Base-by-base conservation (phyloP, 1,140 invertebrate genomes). In the Arctopsyche grandis region DNA sequence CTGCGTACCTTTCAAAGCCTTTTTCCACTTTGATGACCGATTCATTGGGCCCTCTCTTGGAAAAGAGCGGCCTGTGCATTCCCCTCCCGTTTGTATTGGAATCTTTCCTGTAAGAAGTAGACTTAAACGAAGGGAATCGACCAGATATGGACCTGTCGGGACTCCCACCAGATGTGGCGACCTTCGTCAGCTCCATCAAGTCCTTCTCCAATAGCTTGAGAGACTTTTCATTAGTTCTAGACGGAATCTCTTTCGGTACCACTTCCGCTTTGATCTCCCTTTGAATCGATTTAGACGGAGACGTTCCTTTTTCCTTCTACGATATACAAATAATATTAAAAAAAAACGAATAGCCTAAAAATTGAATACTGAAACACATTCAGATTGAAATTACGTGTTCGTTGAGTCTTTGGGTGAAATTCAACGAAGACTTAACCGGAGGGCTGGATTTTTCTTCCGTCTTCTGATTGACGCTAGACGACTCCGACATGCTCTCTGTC, bases 101-200 rank as follows among this genome's bases (percentile, higher is more conserved):
- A 19, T 66, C 24, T 66, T 12, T 66, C 21, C 21, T 66, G 5
- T 66, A 52, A 12, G 24, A 26, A 4, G 60, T 19, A 3, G 60
- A 66, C 21, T 66, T 66, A 21, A 16, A 66, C 4, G 60, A 10
- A 10, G 24, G 24, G 21, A 66, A 66, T 5, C 60, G 60, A 66
- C 19, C 19, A 66, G 60, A 66, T 12, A 21, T 19, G 1, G 52
- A 56, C 10, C 19, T 56, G 4, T 66, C 60, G 10, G 60, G 60
- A 26, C 19, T 66, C 1, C 1, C 19, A 22, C 60, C 60, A 21
- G 19, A 16, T 19, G 10, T 22, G 21, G 60, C 60, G 48, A 88
- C 88, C 84, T 87, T 85, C 81, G 88, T 86, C 9, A 89, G 84
- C 82, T 89, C 88, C 82, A 87, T 86, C 38, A 89, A 75, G 76